Evolutionary conservation across 2,888 invertebrate genomes (phyloP).

Genomic region (Sminthurinus aureus): DNA sequence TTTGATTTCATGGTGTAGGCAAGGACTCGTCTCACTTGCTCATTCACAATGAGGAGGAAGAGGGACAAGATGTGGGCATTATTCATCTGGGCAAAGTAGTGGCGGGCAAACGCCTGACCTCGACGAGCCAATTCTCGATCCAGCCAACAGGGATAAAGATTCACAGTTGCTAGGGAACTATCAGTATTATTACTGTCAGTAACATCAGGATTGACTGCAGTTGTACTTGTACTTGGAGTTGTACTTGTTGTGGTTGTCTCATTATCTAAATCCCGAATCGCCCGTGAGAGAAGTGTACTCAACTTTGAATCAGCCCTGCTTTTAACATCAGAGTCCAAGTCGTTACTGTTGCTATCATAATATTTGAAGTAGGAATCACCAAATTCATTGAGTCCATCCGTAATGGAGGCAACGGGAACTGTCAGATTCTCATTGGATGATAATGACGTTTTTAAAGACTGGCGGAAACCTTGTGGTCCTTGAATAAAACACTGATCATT

Average conservation of each 20-base stretch:
- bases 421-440: background rate
- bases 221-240: no score
- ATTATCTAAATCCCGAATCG: no score
- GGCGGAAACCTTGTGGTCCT: background rate
- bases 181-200: no score
- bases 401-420: background rate
- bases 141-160: slow-evolving; percentile 23
- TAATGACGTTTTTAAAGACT: background rate
- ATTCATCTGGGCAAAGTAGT: background rate
- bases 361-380: background rate
- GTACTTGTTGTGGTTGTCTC: no score
- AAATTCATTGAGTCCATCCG: background rate
- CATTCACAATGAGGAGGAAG: slow-evolving; percentile 1
- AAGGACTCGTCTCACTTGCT: background rate
- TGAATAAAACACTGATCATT: background rate
- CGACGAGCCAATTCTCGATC: background rate
- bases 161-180: background rate
- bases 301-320: no score
- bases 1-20: slow-evolving; percentile 1
- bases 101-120: slow-evolving; percentile 21
- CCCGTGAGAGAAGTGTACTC: no score
- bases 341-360: no score
- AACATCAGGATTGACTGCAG: no score
- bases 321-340: no score
- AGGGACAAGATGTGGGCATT: slow-evolving; percentile 24